Base-by-base conservation (phyloP, 1,140 invertebrate species). In the Nilaparvata lugens region DNA sequence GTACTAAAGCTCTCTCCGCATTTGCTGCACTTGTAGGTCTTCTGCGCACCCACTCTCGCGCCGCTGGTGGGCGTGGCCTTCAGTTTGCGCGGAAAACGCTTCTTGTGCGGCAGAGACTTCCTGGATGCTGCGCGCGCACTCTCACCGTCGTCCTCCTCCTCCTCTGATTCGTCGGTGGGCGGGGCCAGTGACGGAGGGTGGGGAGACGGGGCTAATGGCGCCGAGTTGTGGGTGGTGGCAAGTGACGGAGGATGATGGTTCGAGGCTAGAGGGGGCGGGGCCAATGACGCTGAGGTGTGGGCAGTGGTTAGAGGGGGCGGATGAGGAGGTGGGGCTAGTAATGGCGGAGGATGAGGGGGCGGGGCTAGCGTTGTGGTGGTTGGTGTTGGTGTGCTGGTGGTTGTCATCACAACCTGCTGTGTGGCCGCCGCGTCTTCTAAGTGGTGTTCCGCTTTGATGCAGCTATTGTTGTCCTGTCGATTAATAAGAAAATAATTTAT, bases 61-160 rank as follows among this genome's bases (percentile, higher is more conserved):
- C 31, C 1, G 31, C 31, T 2, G 31, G 9, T 11, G 9, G 66
- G 67, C 25, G 61, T 64, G 57, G 79, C 77, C 66, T 81, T 81
- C 23, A 83, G 68, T 65, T 83, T 83, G 54, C 76, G 75, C 0
- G 82, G 81, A 65, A 85, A 83, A 61, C 82, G 70, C 70, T 85
- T 85, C 67, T 85, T 85, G 66, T 85, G 83, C 2, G 83, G 83
- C 23, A 85, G 74, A 67, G 79, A 83, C 69, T 81, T 83, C 64
- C 78, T 79, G 6, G 71, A 76, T 69, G 68, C 73, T 1, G 31
- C 31, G 31, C 31, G 31, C 53, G 69, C 65, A 5, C 43, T 65
- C 45, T 67, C 69, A 4, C 55, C 58, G 42, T 71, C 69, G 60
- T 67, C 67, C 51, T 71, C 69, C 51, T 71, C 69, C 4, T 67